Percentiles rank a stretch among this genome's conserved stretches.
phyloP scores from a whole-genome alignment of 2,113 vertebrate genomes.

The Girardinichthys multiradiatus region DNA sequence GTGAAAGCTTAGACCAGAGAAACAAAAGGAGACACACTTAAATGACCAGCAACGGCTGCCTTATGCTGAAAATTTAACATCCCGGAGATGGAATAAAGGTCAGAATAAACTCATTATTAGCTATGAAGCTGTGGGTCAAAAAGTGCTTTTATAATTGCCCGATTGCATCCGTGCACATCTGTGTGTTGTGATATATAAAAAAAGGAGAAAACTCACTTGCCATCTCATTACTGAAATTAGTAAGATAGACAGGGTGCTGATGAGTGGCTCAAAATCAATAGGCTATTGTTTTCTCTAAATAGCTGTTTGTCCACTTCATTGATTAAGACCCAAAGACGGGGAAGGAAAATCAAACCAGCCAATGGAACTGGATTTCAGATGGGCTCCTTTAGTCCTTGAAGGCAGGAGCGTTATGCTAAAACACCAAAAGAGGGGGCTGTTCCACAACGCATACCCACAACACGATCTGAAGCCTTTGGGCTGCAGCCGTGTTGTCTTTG shows the following conservation, averaged over 20 bases:
- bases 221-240: constrained; percentile 72
- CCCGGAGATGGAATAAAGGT: constrained; percentile 32
- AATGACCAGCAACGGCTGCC: constrained; percentile 12
- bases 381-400: constrained; percentile 57
- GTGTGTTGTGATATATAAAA: background rate
- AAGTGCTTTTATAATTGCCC: constrained; percentile 15
- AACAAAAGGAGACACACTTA: constrained; percentile 25
- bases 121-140: constrained; percentile 19
- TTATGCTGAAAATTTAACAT: constrained; percentile 12
- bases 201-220: constrained; percentile 47
- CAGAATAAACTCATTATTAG: constrained; percentile 24
- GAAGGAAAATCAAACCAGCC: constrained; percentile 74
- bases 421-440: constrained; percentile 84
- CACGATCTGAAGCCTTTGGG: constrained; percentile 7
- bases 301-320: constrained; percentile 79
- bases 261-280: constrained; percentile 75
- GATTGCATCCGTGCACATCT: constrained; percentile 3
- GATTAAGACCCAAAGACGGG: constrained; percentile 70
- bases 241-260: constrained; percentile 69
- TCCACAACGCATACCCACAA: constrained; percentile 66
- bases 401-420: constrained; percentile 3
- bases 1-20: constrained; percentile 44
- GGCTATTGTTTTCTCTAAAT: constrained; percentile 74
- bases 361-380: constrained; percentile 63
- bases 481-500: constrained; percentile 39